phyloP scores from a whole-genome alignment of 2,888 invertebrate species.

The Napeogenes inachia region DNA sequence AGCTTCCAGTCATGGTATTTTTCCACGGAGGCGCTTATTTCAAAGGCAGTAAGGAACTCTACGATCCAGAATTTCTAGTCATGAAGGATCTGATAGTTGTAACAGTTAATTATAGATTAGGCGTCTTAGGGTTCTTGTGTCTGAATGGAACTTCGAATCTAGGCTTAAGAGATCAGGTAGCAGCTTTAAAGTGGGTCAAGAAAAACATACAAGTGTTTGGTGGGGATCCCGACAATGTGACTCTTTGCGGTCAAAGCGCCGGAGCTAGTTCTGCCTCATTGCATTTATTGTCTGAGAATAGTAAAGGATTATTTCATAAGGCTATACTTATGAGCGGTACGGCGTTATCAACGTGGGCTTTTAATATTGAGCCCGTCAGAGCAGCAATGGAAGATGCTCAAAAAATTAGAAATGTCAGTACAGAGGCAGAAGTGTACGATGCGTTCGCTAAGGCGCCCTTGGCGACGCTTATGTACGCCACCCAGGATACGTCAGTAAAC shows the following conservation, averaged over 20 bases:
- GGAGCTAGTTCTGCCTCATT: slow-evolving; percentile 60
- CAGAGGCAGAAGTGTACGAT: slow-evolving; percentile 22
- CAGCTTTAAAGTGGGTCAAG: slow-evolving; percentile 63
- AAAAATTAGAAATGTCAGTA: slow-evolving; percentile 45
- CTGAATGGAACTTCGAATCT: slow-evolving; percentile 58
- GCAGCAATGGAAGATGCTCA: slow-evolving; percentile 52
- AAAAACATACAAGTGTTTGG: slow-evolving; percentile 62
- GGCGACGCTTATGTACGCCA: slow-evolving; percentile 42
- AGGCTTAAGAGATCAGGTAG: slow-evolving; percentile 64
- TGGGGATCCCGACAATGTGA: slow-evolving; percentile 68
- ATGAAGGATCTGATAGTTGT: slow-evolving; percentile 55
- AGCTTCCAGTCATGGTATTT: slow-evolving; percentile 60
- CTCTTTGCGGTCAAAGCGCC: slow-evolving; percentile 65
- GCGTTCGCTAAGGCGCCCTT: slow-evolving; percentile 21
- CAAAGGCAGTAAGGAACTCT: slow-evolving; percentile 62
- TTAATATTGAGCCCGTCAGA: slow-evolving; percentile 48
- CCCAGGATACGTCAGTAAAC: slow-evolving; percentile 51
- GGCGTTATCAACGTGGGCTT: slow-evolving; percentile 60
- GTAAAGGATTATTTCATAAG: slow-evolving; percentile 62
- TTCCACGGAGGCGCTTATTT: slow-evolving; percentile 68
- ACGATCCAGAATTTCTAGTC: slow-evolving; percentile 65
- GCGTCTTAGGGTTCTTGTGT: slow-evolving; percentile 63
- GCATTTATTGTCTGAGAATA: slow-evolving; percentile 56
- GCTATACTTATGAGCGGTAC: slow-evolving; percentile 61
- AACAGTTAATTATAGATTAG: slow-evolving; percentile 61